phyloP scores from a whole-genome alignment of 2,797 vertebrate genomes.

The Sylvilagus floridanus region DNA sequence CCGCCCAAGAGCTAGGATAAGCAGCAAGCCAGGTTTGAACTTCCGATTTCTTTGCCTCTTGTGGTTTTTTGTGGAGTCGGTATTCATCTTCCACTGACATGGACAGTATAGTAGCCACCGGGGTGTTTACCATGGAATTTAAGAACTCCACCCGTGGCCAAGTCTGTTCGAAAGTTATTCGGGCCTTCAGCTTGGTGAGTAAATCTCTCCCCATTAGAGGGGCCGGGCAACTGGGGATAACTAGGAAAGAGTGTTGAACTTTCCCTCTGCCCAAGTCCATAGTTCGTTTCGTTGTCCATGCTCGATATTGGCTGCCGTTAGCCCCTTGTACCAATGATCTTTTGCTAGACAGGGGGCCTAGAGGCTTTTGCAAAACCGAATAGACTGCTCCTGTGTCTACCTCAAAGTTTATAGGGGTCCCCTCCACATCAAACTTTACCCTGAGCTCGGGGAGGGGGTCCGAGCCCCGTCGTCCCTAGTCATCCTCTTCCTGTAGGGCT shows the following conservation, averaged over 20 bases:
- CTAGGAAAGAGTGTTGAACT: background rate
- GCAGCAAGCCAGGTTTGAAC: no score
- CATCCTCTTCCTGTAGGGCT: background rate
- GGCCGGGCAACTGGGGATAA: background rate
- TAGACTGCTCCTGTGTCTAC: no score
- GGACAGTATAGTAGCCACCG: background rate
- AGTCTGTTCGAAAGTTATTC: accelerated
- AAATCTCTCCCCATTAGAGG: background rate
- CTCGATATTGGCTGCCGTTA: background rate
- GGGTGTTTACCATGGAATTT: no score
- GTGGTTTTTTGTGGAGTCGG: background rate
- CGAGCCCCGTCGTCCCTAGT: background rate
- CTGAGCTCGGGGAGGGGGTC: background rate
- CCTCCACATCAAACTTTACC: background rate
- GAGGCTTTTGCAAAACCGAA: no score
- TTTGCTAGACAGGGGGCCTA: no score
- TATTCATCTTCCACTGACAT: background rate
- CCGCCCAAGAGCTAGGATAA: no score
- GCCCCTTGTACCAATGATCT: background rate
- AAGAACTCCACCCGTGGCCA: accelerated
- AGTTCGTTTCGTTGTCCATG: background rate
- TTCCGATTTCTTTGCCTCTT: no score
- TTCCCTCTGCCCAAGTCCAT: background rate
- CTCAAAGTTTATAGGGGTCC: background rate
- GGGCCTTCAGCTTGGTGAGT: background rate